Evolutionary conservation across 2,113 vertebrate genomes (phyloP), one percentile per base, ranked within the genome.

Genomic region (Vireo altiloquus): DNA sequence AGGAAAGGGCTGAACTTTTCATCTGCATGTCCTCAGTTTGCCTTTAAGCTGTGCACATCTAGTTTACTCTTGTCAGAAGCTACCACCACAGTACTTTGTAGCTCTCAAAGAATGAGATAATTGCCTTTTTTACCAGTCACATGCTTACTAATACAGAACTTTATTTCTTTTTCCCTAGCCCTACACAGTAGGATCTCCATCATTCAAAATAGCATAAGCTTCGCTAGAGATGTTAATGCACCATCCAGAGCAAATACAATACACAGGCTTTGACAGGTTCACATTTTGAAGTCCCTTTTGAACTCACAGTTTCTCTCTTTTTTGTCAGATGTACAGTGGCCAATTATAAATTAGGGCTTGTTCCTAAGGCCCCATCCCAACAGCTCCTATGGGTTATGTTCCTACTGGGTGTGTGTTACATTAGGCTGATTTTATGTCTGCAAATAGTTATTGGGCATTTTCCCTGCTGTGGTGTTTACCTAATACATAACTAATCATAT

Each of bases 21-120:
- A 97, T 97, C 88, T 94, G 49, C 25, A 81, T 70, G 59, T 91
- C 89, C 91, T 89, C 90, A 83, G 27, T 94, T 94, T 96, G 91
- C 93, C 93, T 96, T 94, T 82, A 87, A 94, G 94, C 87, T 92
- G 74, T 88, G 87, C 59, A 74, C 94, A 87, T 90, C 33, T 78
- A 80, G 96, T 95, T 97, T 95, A 94, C 83, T 95, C 88, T 95
- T 87, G 57, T 97, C 94, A 97, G 80, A 94, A 91, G 69, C 61
- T 86, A 95, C 94, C 86, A 87, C 77, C 70, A 59, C 83, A 23
- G 37, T 83, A 89, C 84, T 92, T 96, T 95, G 68, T 87, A 91
- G 71, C 59, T 82, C 59, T 57, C 66, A 92, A 96, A 94, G 87
- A 94, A 94, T 90, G 87, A 95, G 80, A 97, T 90, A 75, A 86